A percentile compares a stretch with the other conserved stretches of the same genome.
These are phyloP conservation scores for Psittacula cyanocephala DNA, from an alignment of 2,113 vertebrate species.

Conservation along the genomic window DNA sequence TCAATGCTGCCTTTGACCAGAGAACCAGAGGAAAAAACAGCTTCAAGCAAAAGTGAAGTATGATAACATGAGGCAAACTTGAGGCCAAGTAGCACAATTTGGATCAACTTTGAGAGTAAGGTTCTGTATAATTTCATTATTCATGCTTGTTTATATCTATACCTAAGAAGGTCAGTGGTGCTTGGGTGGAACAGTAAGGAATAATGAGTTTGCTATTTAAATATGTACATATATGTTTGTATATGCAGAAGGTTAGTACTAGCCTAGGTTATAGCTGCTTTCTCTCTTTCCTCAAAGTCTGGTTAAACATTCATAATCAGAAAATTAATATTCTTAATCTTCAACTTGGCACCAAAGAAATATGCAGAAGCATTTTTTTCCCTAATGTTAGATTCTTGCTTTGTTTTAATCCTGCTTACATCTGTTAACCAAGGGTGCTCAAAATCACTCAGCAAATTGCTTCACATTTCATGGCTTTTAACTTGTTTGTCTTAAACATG, in stretches of 20 bases:
- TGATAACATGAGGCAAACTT: background rate
- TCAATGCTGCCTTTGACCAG: background rate
- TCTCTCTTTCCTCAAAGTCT: background rate
- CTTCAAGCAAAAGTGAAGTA: background rate
- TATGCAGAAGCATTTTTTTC: background rate
- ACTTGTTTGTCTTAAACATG: constrained; percentile 20
- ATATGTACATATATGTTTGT: background rate
- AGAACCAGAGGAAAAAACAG: background rate
- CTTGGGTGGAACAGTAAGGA: background rate
- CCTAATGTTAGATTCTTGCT: background rate
- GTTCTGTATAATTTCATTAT: background rate
- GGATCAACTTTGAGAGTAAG: background rate
- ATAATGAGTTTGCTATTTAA: background rate
- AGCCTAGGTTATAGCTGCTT: background rate
- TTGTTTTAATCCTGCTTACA: background rate
- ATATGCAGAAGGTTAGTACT: background rate
- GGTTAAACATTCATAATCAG: background rate
- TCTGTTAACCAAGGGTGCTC: background rate
- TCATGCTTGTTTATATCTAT: background rate
- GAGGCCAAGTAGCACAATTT: background rate
- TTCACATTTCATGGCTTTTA: background rate
- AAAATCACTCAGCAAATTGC: background rate
- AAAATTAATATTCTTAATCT: background rate
- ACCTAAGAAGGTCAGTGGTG: background rate
- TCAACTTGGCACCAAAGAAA: background rate